Evolutionary conservation across 2,113 vertebrate genomes (phyloP).

Genomic region (Scatophagus argus): DNA sequence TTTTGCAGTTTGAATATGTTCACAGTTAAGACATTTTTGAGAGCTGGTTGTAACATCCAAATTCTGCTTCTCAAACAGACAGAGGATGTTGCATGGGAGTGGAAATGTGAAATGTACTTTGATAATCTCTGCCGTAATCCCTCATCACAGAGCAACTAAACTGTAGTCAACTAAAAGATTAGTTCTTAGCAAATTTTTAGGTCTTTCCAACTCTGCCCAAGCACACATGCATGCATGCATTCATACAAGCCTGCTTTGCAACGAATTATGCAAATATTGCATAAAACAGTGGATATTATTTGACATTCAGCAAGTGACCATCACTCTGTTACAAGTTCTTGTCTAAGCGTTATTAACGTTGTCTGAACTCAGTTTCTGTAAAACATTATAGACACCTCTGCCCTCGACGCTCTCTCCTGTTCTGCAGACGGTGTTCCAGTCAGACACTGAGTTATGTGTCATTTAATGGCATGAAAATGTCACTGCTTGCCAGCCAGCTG

Average conservation of each 20-base stretch:
- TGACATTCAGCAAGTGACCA: slow-evolving; percentile 32
- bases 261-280: slow-evolving; percentile 60
- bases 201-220: slow-evolving; percentile 29
- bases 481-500: slow-evolving; percentile 44
- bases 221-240: slow-evolving; percentile 21
- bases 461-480: slow-evolving; percentile 72
- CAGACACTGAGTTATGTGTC: slow-evolving; percentile 65
- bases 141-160: slow-evolving; percentile 52
- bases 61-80: slow-evolving; percentile 13
- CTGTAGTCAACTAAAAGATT: slow-evolving; percentile 62
- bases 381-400: slow-evolving; percentile 5
- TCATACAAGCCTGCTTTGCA: slow-evolving; percentile 7
- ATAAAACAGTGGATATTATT: slow-evolving; percentile 45
- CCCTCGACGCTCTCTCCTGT: background rate
- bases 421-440: slow-evolving; percentile 56
- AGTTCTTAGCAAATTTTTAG: slow-evolving; percentile 47
- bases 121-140: slow-evolving; percentile 75
- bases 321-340: slow-evolving; percentile 51
- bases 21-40: background rate
- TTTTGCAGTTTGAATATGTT: background rate
- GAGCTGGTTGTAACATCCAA: background rate
- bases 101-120: slow-evolving; percentile 63
- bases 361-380: slow-evolving; percentile 15
- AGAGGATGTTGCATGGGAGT: slow-evolving; percentile 29
- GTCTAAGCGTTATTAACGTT: slow-evolving; percentile 2